phyloP scores from a whole-genome alignment of 92 coral and sea anemone genomes.

The Phenganax marumi region DNA sequence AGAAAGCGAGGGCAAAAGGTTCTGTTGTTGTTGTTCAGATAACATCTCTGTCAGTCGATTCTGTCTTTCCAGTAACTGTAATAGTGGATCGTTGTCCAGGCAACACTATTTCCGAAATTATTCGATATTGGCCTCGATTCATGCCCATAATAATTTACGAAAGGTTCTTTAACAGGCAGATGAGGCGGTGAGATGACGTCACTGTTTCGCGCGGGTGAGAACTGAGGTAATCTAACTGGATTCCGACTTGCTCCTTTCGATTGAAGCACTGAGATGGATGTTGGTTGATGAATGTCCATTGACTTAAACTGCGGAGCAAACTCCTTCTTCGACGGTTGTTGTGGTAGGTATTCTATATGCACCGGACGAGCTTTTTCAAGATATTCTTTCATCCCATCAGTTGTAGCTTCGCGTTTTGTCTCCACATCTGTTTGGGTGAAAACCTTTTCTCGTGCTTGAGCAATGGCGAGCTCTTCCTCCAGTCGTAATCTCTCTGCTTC shows the following conservation, averaged over 20 bases:
- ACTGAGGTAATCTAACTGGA: background rate
- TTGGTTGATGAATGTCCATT: background rate
- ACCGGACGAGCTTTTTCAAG: background rate
- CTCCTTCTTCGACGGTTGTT: background rate
- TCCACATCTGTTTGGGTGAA: background rate
- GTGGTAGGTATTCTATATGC: background rate
- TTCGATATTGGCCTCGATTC: background rate
- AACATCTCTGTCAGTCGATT: conserved; percentile 5
- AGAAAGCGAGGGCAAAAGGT: no score
- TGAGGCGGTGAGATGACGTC: background rate
- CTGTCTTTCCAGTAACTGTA: background rate
- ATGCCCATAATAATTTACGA: background rate
- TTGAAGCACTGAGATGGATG: no score
- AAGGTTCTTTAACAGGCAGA: background rate
- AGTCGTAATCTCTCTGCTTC: no score
- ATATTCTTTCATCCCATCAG: background rate
- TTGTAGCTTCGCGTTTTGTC: background rate
- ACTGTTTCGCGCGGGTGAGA: background rate
- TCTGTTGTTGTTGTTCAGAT: no score
- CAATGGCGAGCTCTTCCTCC: background rate
- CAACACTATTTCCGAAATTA: background rate
- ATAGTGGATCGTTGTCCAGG: background rate
- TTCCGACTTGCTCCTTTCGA: background rate
- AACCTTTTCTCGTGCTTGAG: background rate
- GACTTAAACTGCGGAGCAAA: background rate